Conservation (phyloP, 2,888 invertebrate genomes). For the Ditula angustiorana region DNA sequence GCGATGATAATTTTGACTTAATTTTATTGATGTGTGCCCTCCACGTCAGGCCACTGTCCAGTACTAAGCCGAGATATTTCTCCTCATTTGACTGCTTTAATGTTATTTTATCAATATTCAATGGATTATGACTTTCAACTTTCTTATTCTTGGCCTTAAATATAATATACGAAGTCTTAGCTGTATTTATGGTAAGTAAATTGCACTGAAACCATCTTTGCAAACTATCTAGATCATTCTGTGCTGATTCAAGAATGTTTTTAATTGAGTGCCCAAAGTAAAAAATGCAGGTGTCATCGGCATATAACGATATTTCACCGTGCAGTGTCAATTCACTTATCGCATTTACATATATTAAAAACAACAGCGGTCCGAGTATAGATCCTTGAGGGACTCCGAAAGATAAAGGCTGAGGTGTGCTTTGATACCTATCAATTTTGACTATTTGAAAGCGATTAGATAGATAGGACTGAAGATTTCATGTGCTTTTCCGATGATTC, state of each 20-base stretch:
- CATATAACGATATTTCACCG: slow-evolving; percentile 16
- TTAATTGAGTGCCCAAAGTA: neutral
- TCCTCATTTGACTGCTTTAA: neutral
- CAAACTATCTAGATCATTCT: neutral
- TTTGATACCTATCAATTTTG: no score
- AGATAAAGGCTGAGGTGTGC: neutral
- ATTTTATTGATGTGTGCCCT: neutral
- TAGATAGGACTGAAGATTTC: neutral
- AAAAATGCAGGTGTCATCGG: slow-evolving; percentile 14
- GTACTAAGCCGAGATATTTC: neutral
- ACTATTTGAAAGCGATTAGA: no score
- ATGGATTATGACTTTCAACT: neutral
- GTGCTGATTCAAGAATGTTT: neutral
- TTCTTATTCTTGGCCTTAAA: slow-evolving; percentile 15
- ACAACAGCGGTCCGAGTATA: no score
- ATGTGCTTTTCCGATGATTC: neutral
- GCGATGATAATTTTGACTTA: neutral
- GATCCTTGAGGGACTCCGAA: neutral
- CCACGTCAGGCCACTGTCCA: no score
- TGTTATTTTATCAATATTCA: neutral
- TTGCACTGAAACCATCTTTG: slow-evolving; percentile 5
- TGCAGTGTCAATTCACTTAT: neutral
- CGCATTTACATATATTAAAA: neutral
- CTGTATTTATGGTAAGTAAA: slow-evolving; percentile 2
- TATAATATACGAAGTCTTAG: slow-evolving; percentile 8